Conservation (phyloP, 2,888 invertebrate genomes). For the Drosophila sordidapex region DNA sequence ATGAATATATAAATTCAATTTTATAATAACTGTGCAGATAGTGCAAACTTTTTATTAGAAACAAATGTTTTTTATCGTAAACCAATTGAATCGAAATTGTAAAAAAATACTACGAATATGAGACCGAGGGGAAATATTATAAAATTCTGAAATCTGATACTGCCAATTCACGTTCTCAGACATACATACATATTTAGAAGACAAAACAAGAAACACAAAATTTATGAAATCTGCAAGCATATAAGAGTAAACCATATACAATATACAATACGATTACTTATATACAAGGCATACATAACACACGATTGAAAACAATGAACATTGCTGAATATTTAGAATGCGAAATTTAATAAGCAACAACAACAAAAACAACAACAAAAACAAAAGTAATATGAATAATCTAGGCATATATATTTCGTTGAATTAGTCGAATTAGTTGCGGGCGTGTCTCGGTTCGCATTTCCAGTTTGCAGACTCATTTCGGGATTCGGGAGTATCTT, state of each 20-base stretch:
- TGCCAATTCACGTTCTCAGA: conserved; percentile 78
- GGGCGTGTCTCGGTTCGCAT: conserved; percentile 1
- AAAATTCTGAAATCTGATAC: conserved; percentile 60
- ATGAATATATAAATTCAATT: conserved; percentile 10
- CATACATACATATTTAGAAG: conserved; percentile 35
- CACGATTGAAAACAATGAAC: conserved; percentile 39
- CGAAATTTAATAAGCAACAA: conserved; percentile 10
- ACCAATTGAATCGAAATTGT: conserved; percentile 41
- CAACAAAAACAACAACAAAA: neutral
- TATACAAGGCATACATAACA: conserved; percentile 46
- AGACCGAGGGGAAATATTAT: conserved; percentile 5
- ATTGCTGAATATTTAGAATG: conserved; percentile 54
- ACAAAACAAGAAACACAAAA: conserved; percentile 21
- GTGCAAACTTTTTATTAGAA: conserved; percentile 60
- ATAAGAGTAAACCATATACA: conserved; percentile 38
- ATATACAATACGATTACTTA: conserved; percentile 49
- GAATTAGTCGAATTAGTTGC: neutral
- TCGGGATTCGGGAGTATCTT: conserved; percentile 16
- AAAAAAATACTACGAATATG: conserved; percentile 16
- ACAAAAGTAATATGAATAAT: conserved; percentile 5
- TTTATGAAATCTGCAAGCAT: conserved; percentile 34
- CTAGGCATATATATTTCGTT: conserved; percentile 16
- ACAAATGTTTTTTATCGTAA: conserved; percentile 58
- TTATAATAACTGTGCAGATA: conserved; percentile 42
- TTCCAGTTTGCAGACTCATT: conserved; percentile 8